Base-by-base conservation (phyloP, 2,888 invertebrate genomes). In the Stenodera caucasica region DNA sequence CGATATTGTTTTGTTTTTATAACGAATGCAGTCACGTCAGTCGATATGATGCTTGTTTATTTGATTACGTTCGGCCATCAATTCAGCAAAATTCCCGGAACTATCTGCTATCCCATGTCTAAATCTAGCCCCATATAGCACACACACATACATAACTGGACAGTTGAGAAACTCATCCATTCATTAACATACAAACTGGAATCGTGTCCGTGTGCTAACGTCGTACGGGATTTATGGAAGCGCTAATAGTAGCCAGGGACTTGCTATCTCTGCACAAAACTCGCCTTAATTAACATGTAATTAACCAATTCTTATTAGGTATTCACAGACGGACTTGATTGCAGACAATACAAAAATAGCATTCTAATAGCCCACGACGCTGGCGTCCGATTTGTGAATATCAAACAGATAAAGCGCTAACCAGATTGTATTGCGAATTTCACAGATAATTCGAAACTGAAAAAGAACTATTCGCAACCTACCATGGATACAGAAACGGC, bases 221-320 rank as follows among this genome's bases (percentile, higher is more conserved):
- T 63, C 60, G 59, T 58, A 57, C 60, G 55, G 63, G 63, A 74
- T 74, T 71, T 74, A 73, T 71, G 67, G 68, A 64, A 70, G 70
- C 71, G 66, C 67, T 70, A 69, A 70, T 68, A 67, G 67, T 61
- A 45, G 65, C 70, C 66, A 70, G 67, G 67, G 65, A 60, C 59
- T 66, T 64, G 69, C 69, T 70, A 70, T 71, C 67, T 67, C 63
- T 57, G 68, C 64, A 64, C 65, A 67, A 65, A 68, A 61, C 64
- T 61, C 61, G 69, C 69, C 60, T 75, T 74, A 75, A 75, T 75
- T 75, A 75, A 72, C 74, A 75, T 73, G 73, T 75, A 75, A 75
- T 75, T 75, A 75, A 74, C 69, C 69, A 70, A 70, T 70, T 69
- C 70, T 65, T 60, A 69, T 72, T 71, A 70, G 56, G 65, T 63